These are phyloP conservation scores for Protodeltote pygarga DNA, from an alignment of 2,888 invertebrate species.

Conservation along the genomic window DNA sequence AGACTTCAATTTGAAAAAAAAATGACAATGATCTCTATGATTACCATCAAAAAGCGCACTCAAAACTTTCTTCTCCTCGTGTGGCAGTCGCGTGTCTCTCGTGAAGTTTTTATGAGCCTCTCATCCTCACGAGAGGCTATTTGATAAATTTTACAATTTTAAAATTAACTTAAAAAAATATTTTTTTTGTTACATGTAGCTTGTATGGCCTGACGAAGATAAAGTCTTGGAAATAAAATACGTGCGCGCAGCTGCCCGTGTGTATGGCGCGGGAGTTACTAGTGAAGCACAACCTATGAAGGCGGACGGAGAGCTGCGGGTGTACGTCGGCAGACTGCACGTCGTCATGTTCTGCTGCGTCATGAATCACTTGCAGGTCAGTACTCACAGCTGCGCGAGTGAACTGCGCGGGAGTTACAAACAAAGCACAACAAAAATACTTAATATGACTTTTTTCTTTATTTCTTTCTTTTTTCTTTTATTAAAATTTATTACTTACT, in stretches of 20 bases:
- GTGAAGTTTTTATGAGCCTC: background rate
- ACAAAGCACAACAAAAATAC: too few species aligned
- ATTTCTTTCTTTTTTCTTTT: background rate
- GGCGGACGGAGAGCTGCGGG: constrained; percentile 90
- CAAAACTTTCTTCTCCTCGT: too few species aligned
- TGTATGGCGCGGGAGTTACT: constrained; percentile 72
- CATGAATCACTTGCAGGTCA: constrained; percentile 89
- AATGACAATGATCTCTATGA: too few species aligned
- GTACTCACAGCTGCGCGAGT: background rate
- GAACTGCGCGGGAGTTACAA: too few species aligned
- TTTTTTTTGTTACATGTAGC: constrained; percentile 67
- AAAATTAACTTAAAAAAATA: background rate
- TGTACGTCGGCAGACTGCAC: constrained; percentile 91
- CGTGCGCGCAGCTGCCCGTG: constrained; percentile 89
- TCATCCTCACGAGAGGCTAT: too few species aligned
- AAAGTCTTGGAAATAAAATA: constrained; percentile 93
- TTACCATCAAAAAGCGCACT: too few species aligned
- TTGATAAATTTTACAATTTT: too few species aligned
- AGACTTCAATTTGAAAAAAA: too few species aligned
- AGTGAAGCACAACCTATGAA: constrained; percentile 85
- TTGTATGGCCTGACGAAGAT: constrained; percentile 92
- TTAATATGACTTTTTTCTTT: background rate
- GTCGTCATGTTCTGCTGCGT: constrained; percentile 89
- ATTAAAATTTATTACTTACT: too few species aligned
- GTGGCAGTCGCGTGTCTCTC: too few species aligned